These are phyloP conservation scores for Agrochola lychnidis DNA, from an alignment of 2,888 invertebrate species.

Conservation along the genomic window DNA sequence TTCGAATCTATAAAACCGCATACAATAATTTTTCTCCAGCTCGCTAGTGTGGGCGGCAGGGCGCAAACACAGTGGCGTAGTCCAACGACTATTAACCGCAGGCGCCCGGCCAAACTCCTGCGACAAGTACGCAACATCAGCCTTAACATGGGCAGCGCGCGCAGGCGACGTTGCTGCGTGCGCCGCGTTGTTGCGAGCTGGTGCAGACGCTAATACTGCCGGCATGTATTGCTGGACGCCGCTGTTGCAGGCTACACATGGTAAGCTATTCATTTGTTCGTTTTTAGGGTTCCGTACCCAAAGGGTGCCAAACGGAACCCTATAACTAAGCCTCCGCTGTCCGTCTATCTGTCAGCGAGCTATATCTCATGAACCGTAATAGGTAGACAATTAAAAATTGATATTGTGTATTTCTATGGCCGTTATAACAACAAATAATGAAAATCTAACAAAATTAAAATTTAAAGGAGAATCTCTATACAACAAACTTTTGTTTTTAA, in stretches of 20 bases:
- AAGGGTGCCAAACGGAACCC: no score
- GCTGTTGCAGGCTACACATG: slow-evolving; percentile 93
- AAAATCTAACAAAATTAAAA: no score
- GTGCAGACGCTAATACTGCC: slow-evolving; percentile 96
- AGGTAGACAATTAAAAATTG: no score
- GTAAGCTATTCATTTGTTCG: slow-evolving; percentile 11
- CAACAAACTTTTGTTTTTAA: no score
- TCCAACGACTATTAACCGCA: slow-evolving; percentile 94
- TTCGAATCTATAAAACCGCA: not conserved
- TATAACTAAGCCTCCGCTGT: no score
- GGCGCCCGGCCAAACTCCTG: slow-evolving; percentile 98
- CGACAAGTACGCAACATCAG: slow-evolving; percentile 99
- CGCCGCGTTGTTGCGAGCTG: slow-evolving; percentile 94
- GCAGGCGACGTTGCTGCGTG: slow-evolving; percentile 97
- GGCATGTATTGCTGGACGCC: slow-evolving; percentile 99
- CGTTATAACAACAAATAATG: no score
- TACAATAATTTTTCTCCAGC: slow-evolving; percentile 80
- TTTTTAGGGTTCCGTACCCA: no score
- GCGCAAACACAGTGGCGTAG: slow-evolving; percentile 96
- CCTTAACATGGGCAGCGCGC: slow-evolving; percentile 98
- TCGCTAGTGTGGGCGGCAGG: slow-evolving; percentile 99
- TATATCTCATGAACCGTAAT: no score
- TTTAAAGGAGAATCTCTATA: no score
- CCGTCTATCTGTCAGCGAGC: no score
- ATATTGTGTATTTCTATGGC: no score